Evolutionary conservation across 2,888 invertebrate species (phyloP).

Genomic region (Hypomecis atomaria): DNA sequence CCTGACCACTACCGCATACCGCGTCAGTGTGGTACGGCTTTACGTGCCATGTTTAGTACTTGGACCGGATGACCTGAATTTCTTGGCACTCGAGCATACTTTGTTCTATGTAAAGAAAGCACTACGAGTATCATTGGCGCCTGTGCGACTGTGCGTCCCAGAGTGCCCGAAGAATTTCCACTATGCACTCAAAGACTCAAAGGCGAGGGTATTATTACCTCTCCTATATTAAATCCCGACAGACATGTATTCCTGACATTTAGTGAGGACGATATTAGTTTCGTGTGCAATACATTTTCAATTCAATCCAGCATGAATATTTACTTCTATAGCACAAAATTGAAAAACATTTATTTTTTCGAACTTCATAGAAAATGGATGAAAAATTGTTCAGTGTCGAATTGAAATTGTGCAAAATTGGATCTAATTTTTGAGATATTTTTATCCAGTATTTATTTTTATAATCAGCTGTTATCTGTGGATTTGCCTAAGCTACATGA

Average conservation of each 20-base stretch:
- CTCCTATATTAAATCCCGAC: conserved; percentile 14
- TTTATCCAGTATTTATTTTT: too few species aligned
- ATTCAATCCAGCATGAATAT: background rate
- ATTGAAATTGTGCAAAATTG: too few species aligned
- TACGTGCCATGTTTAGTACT: too few species aligned
- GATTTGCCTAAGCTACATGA: too few species aligned
- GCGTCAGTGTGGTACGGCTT: too few species aligned
- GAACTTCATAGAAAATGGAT: too few species aligned
- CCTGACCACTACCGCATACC: too few species aligned
- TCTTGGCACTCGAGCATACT: conserved; percentile 28
- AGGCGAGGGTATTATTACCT: conserved; percentile 7
- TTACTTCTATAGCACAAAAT: too few species aligned
- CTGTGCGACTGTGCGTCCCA: conserved; percentile 10
- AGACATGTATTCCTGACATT: background rate
- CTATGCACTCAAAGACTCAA: conserved; percentile 20
- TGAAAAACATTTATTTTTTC: too few species aligned
- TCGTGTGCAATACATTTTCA: conserved; percentile 1
- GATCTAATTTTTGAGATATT: too few species aligned
- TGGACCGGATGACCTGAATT: conserved; percentile 21
- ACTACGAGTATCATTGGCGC: conserved; percentile 22
- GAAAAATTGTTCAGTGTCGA: too few species aligned
- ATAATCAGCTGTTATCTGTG: too few species aligned
- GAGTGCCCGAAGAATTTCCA: conserved; percentile 12
- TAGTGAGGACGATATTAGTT: conserved; percentile 12
- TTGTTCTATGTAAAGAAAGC: conserved; percentile 22